Conservation (phyloP, 2,888 invertebrate species). For the Heteromurus nitidus region DNA sequence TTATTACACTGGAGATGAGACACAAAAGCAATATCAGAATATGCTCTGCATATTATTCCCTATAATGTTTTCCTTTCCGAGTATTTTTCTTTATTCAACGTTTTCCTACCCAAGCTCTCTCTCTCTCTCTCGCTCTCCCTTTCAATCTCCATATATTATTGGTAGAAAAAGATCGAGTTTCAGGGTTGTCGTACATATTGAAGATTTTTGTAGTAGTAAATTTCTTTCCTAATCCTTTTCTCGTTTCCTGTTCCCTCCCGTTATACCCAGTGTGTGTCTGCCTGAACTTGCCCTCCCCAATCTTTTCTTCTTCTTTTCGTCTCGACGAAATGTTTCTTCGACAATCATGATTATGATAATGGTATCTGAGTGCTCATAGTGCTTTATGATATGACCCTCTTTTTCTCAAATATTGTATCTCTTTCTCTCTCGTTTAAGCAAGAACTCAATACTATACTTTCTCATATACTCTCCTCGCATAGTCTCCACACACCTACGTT, state of each 20-base stretch:
- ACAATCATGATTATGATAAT: background rate
- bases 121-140: background rate
- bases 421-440: too few relatives aligned
- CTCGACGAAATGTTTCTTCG: background rate
- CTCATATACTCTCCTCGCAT: too few relatives aligned
- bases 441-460: too few relatives aligned
- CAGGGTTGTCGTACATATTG: background rate
- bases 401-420: too few relatives aligned
- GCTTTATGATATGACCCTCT: too few relatives aligned
- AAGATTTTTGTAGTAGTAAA: background rate
- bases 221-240: background rate
- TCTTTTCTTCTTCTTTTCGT: background rate
- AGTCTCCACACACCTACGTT: too few relatives aligned
- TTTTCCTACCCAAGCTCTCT: too few relatives aligned
- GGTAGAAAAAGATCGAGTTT: background rate
- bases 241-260: background rate
- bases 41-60: too few relatives aligned
- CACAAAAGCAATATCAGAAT: too few relatives aligned
- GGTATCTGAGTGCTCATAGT: background rate
- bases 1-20: too few relatives aligned
- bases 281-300: background rate
- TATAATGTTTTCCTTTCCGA: background rate
- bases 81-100: too few relatives aligned
- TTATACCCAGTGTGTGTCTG: too few relatives aligned
- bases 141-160: background rate